These are phyloP conservation scores for Symphodus melops DNA, from an alignment of 2,113 vertebrate species.

Conservation along the genomic window DNA sequence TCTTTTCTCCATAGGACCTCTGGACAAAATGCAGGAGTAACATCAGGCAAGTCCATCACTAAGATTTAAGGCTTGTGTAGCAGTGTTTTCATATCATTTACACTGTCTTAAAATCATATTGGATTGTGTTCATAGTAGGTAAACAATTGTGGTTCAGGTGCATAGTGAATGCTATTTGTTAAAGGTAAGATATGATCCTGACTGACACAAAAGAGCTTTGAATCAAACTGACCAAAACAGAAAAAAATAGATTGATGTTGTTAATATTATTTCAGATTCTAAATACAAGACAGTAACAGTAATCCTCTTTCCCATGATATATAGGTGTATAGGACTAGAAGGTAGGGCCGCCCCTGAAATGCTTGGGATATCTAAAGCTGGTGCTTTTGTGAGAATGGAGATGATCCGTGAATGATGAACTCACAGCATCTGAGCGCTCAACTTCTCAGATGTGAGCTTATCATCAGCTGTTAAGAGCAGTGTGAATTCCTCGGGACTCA, in stretches of 20 bases:
- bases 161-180: no score
- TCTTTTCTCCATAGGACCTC: no score
- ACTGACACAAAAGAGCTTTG: background rate
- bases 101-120: background rate
- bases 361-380: constrained; percentile 34
- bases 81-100: background rate
- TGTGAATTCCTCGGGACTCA: constrained; percentile 63
- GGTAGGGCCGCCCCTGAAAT: background rate
- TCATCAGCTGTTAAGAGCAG: constrained; percentile 72
- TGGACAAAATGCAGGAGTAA: background rate
- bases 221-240: no score
- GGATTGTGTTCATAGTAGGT: no score
- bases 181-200: no score
- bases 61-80: background rate
- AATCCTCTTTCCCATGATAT: background rate
- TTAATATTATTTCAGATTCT: no score
- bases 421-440: constrained; percentile 5
- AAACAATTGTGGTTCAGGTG: no score
- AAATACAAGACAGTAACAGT: no score
- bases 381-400: constrained; percentile 40
- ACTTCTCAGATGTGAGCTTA: constrained; percentile 68
- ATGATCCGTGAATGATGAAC: constrained; percentile 48
- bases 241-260: no score
- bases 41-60: background rate
- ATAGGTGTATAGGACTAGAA: background rate